Evolutionary conservation across 2,113 vertebrate genomes (phyloP).

Genomic region (Corythornis cristatus): DNA sequence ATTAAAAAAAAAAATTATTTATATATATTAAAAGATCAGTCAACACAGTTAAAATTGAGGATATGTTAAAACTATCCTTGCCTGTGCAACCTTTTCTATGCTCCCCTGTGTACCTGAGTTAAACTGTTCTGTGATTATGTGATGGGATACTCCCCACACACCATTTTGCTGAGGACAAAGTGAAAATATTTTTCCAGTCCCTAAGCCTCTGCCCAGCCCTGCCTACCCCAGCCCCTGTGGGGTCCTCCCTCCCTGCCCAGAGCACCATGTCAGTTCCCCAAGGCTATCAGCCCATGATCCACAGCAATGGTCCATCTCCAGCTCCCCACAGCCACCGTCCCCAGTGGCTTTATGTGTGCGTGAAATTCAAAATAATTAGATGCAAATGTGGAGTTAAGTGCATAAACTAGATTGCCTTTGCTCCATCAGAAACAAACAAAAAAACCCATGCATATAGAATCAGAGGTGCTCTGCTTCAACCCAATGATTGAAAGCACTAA

Average conservation of each 20-base stretch:
- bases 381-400: rapidly evolving
- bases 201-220: not conserved
- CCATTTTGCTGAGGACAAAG: not conserved
- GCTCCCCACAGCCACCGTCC: not conserved
- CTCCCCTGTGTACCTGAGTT: not conserved
- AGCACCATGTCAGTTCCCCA: rapidly evolving
- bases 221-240: rapidly evolving
- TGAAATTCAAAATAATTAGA: not conserved
- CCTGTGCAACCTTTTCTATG: not conserved
- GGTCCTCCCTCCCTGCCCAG: not conserved
- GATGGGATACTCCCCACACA: not conserved
- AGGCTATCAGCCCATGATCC: not conserved
- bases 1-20: too few species aligned
- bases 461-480: not conserved
- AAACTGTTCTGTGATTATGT: not conserved
- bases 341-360: not conserved
- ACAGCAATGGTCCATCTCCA: rapidly evolving
- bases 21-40: not conserved
- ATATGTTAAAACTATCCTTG: not conserved
- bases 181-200: not conserved
- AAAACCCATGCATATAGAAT: too few species aligned
- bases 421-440: not conserved
- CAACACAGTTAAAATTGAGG: not conserved
- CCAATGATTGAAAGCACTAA: not conserved
- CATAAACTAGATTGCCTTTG: not conserved